Evolutionary conservation across 2,113 vertebrate species (phyloP).

Genomic region (Aegypius monachus): DNA sequence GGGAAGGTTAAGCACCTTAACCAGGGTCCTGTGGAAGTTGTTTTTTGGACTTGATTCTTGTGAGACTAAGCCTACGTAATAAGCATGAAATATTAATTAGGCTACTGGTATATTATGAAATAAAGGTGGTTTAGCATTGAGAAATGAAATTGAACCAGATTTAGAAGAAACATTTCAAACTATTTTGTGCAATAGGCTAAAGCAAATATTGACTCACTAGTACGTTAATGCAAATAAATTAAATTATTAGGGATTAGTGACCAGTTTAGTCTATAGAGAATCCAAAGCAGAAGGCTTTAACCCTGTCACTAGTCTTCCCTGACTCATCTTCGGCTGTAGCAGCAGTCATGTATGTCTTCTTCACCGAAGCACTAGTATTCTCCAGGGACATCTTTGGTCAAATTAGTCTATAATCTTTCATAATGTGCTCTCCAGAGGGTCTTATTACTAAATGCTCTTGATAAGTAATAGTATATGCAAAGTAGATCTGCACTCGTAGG

Average conservation of each 20-base stretch:
- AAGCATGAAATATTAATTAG: neutral
- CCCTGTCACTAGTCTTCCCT: neutral
- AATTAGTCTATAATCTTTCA: conserved; percentile 32
- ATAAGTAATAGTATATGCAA: neutral
- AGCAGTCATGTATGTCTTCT: neutral
- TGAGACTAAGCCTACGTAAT: neutral
- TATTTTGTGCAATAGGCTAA: neutral
- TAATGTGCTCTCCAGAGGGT: neutral
- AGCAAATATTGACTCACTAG: neutral
- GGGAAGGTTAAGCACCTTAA: neutral
- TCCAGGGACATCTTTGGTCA: neutral
- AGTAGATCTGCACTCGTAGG: neutral
- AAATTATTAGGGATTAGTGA: neutral
- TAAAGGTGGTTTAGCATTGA: neutral
- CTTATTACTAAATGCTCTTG: neutral
- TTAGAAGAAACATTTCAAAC: neutral
- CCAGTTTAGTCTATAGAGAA: neutral
- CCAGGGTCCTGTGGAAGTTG: neutral
- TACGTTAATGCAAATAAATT: neutral
- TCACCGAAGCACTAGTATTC: neutral
- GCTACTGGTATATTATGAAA: neutral
- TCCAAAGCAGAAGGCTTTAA: neutral
- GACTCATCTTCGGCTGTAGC: neutral
- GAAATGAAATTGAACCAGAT: neutral
- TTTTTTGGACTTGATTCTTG: neutral